Evolutionary conservation across 1,140 invertebrate species (phyloP).

Genomic region (Lanistes nyassanus): DNA sequence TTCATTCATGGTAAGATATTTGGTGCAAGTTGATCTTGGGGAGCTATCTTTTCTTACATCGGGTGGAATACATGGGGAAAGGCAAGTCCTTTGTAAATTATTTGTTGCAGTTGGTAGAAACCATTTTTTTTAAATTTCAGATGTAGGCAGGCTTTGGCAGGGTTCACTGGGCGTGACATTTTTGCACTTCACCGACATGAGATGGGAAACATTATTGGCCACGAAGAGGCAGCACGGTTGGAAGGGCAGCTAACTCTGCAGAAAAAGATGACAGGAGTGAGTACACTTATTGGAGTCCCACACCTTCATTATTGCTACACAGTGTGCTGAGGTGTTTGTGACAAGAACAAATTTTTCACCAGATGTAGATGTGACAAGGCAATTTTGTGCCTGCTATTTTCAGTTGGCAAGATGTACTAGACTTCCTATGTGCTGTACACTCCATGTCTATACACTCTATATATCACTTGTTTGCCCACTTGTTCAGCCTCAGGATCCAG

Average conservation of each 20-base stretch:
- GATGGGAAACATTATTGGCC: slow-evolving; percentile 77
- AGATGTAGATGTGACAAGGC: no score
- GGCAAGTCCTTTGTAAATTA: not conserved
- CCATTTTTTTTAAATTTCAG: slow-evolving; percentile 43
- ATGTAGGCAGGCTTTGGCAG: slow-evolving; percentile 74
- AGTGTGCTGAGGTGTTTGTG: no score
- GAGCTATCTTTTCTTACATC: no score
- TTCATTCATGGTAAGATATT: not conserved
- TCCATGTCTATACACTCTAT: not conserved
- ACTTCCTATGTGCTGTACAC: no score
- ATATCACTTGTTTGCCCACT: not conserved
- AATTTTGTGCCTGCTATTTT: no score
- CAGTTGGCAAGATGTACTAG: no score
- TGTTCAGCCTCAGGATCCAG: not conserved
- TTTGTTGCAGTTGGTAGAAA: not conserved
- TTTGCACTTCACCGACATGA: slow-evolving; percentile 75
- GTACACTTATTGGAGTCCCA: slow-evolving; percentile 40
- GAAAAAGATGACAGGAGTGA: slow-evolving; percentile 81
- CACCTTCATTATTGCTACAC: no score
- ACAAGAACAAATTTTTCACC: no score
- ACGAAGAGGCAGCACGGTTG: slow-evolving; percentile 77
- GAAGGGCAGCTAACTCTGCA: slow-evolving; percentile 81
- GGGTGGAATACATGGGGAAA: no score
- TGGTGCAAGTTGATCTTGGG: not conserved
- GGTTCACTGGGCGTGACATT: slow-evolving; percentile 77